A percentile compares a stretch with the other conserved stretches of the same genome.
Conservation (phyloP, 1,140 invertebrate species). For the Telenomus remus region DNA sequence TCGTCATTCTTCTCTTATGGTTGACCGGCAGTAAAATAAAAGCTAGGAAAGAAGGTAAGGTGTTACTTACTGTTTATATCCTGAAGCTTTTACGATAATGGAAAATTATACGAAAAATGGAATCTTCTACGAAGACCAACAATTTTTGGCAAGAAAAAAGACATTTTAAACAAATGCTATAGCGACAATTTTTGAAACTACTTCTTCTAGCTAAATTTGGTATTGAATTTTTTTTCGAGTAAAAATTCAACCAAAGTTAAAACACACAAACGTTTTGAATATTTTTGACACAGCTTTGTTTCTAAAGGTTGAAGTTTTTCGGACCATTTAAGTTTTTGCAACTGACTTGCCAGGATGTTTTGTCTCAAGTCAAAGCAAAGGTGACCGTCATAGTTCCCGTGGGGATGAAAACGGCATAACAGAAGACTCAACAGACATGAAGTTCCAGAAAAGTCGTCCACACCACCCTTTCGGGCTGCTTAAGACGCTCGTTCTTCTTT, state of each 20-base stretch:
- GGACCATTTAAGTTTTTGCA: constrained; percentile 52
- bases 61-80: constrained; percentile 27
- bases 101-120: constrained; percentile 5
- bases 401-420: constrained; percentile 58
- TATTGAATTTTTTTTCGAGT: too few species aligned
- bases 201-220: too few species aligned
- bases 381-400: constrained; percentile 68
- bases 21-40: constrained; percentile 40
- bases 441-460: constrained; percentile 46
- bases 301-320: constrained; percentile 45
- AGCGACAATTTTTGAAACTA: too few species aligned
- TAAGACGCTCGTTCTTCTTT: constrained; percentile 40
- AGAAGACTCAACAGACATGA: constrained; percentile 53
- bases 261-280: constrained; percentile 25
- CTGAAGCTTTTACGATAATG: constrained; percentile 14
- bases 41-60: constrained; percentile 7
- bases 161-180: too few species aligned
- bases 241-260: too few species aligned
- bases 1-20: constrained; percentile 50
- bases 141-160: too few species aligned
- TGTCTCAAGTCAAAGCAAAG: constrained; percentile 59
- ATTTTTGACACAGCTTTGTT: constrained; percentile 33
- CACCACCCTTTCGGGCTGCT: constrained; percentile 34
- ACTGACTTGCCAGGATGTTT: constrained; percentile 50
- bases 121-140: too few species aligned